Percentiles rank a stretch among this genome's conserved stretches.
Evolutionary conservation across 2,113 vertebrate genomes (phyloP).

Genomic region (Sakesphorus luctuosus): DNA sequence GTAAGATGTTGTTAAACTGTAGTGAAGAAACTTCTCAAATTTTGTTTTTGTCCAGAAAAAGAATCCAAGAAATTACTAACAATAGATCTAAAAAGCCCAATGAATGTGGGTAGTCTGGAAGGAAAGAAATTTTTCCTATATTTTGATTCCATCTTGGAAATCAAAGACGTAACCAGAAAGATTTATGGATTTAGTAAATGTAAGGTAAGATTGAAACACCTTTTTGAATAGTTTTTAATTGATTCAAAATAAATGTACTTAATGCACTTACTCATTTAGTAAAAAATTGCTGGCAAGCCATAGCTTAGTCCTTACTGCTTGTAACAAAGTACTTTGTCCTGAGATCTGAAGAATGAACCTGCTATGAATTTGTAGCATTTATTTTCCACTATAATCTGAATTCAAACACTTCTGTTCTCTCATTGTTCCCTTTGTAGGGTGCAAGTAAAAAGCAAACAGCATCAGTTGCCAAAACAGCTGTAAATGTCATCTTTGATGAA

Average conservation of each 20-base stretch:
- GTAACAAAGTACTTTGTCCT: not conserved
- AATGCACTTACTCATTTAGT: not conserved
- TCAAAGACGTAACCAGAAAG: conserved; percentile 73
- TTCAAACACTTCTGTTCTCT: not conserved
- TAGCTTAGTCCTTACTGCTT: not conserved
- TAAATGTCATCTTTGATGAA: conserved; percentile 84
- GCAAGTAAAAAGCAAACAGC: conserved; percentile 78
- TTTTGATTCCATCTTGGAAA: conserved; percentile 89
- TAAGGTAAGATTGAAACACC: conserved; percentile 76
- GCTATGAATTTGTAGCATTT: not conserved
- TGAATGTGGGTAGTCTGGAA: conserved; percentile 76
- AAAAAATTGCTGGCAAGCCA: not conserved
- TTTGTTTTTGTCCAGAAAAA: conserved; percentile 76
- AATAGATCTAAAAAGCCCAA: conserved; percentile 77
- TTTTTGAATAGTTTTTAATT: not conserved
- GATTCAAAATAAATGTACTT: not conserved
- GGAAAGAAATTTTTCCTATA: conserved; percentile 82
- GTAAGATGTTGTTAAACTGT: not conserved
- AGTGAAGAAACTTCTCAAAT: conserved; percentile 5
- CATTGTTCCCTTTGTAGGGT: conserved; percentile 71
- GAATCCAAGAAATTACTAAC: conserved; percentile 80
- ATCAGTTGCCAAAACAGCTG: conserved; percentile 83
- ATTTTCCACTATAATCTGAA: not conserved
- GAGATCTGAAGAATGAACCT: not conserved
- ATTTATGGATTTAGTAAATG: conserved; percentile 83